phyloP scores from a whole-genome alignment of 2,797 vertebrate species.

The Eurystomus glaucurus region DNA sequence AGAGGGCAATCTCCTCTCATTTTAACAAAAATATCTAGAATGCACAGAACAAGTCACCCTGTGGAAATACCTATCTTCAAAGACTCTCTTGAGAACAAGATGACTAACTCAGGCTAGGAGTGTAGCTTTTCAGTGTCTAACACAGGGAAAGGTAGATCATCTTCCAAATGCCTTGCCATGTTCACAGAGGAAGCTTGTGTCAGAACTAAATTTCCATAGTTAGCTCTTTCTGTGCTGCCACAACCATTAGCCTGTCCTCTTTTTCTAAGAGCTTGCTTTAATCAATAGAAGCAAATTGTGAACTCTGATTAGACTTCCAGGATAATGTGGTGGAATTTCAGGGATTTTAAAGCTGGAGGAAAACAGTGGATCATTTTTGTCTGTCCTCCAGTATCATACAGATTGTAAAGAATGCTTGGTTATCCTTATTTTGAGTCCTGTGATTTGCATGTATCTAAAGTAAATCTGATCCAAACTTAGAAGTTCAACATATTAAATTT shows the following conservation, averaged over 20 bases:
- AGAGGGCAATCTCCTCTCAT: slow-evolving; percentile 65
- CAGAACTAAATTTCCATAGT: background rate
- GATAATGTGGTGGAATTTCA: background rate
- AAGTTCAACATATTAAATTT: background rate
- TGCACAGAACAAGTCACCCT: background rate
- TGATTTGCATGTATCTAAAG: background rate
- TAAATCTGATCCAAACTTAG: background rate
- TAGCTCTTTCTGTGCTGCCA: background rate
- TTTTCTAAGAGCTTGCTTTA: background rate
- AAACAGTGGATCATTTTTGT: background rate
- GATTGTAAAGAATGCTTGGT: background rate
- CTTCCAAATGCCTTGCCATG: background rate
- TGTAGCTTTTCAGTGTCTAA: background rate
- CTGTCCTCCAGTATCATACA: background rate
- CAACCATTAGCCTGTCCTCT: background rate
- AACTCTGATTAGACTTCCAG: background rate
- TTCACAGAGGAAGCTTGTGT: background rate
- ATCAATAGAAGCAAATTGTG: background rate
- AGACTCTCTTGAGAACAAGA: background rate
- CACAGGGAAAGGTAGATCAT: background rate
- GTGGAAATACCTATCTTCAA: background rate
- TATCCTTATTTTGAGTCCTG: background rate
- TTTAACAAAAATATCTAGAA: background rate
- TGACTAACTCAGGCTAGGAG: background rate
- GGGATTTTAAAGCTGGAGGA: background rate